Base-by-base conservation (phyloP, 2,888 invertebrate genomes). In the Xestia c-nigrum region DNA sequence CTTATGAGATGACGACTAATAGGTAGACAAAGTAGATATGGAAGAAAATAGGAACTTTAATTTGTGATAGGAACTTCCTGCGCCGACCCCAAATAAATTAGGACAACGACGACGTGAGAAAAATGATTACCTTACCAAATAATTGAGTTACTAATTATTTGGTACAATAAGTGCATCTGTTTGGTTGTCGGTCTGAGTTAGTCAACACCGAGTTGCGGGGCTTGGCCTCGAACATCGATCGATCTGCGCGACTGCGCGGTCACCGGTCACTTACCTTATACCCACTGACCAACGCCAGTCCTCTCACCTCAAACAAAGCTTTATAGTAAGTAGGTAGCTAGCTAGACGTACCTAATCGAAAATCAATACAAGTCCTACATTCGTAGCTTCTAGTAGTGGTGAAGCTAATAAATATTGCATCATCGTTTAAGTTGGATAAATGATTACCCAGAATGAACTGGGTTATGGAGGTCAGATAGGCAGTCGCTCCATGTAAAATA, bases 281-380 rank as follows among this genome's bases (percentile, higher is more conserved):
- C 31, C 43, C 61, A 47, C 79, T 40, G 50, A 40, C 47, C 52
- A 38, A 3, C 38, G 38, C 50, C 31, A 57, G 38, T 31, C 14
- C 66, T 10, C 12, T 24, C 40, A 14, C 46, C 12, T 24, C 21
- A n/a, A 52, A 68, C 21, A n/a, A 52, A 68, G 3, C 47, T 55
- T 40, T 57, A 43, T 46, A 67, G 21, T 55, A 57, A 12, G 1
- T 31, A 31, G 31, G 31, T 63, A 79, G 16, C 19, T 55, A 64
- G 31, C 38, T 64, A 61, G n/a, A 43, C 24, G 1, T n/a, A 43
- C 24, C 0, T n/a, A 57, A 50, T 31, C 47, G 19, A 67, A 78
- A 68, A 79, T 77, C 79, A 70, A 78, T 78, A 78, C 46, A 24
- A 47, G 5, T n/a, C 14, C 3, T 64, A 24, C n/a, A 63, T 40